phyloP scores from a whole-genome alignment of 1,140 invertebrate genomes.

The Drosophila pseudoobscura region DNA sequence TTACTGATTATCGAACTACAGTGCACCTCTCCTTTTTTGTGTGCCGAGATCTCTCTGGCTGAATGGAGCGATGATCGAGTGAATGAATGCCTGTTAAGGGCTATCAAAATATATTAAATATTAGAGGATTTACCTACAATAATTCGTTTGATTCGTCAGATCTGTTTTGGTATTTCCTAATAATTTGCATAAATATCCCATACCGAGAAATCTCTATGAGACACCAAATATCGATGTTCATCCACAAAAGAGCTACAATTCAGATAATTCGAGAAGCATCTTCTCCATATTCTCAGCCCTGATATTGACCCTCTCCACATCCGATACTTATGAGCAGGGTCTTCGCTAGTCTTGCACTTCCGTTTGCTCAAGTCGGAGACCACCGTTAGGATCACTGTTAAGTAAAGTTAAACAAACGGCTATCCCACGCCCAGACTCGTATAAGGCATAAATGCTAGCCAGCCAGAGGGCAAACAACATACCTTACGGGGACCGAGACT shows the following conservation, averaged over 20 bases:
- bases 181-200: no score
- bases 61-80: slow-evolving; percentile 16
- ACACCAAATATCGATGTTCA: no score
- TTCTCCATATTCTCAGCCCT: no score
- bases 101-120: no score
- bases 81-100: slow-evolving; percentile 18
- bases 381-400: slow-evolving; percentile 23
- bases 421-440: slow-evolving; percentile 47
- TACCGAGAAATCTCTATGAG: no score
- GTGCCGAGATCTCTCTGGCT: background rate
- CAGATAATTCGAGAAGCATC: no score
- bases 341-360: slow-evolving; percentile 9
- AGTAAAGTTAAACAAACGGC: slow-evolving; percentile 66
- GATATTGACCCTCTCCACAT: background rate
- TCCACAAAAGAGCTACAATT: no score
- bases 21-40: slow-evolving; percentile 9
- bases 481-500: no score
- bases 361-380: slow-evolving; percentile 11
- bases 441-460: slow-evolving; percentile 14
- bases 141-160: background rate
- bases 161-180: no score
- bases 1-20: slow-evolving; percentile 31
- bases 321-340: background rate
- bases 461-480: slow-evolving; percentile 28
- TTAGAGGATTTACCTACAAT: no score